phyloP scores from a whole-genome alignment of 2,113 vertebrate genomes.

The Vanacampus margaritifer region DNA sequence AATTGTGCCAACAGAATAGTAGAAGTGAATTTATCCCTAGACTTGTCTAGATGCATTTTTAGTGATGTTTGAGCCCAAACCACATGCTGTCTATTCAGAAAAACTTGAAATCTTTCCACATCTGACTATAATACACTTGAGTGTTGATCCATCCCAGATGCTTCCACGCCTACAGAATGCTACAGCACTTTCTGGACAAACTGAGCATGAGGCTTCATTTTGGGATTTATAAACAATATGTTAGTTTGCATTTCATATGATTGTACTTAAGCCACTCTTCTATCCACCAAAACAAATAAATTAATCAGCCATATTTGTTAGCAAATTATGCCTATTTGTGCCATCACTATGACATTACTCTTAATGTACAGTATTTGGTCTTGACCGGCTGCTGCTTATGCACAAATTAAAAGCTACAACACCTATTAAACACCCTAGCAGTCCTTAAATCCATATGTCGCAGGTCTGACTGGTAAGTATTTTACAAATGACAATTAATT shows the following conservation, averaged over 20 bases:
- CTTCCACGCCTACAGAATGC: background rate
- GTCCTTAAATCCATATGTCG: background rate
- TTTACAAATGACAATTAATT: background rate
- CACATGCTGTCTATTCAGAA: constrained; percentile 1
- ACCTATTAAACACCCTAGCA: background rate
- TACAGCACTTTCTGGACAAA: background rate
- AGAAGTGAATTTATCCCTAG: background rate
- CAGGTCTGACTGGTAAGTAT: background rate
- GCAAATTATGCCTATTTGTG: background rate
- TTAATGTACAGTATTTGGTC: background rate
- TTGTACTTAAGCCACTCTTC: background rate
- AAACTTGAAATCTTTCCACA: background rate
- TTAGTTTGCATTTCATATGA: background rate
- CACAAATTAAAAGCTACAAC: background rate
- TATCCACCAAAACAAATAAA: background rate
- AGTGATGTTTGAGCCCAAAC: background rate
- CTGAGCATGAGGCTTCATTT: background rate
- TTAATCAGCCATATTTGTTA: background rate
- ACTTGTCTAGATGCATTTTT: background rate
- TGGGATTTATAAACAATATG: background rate
- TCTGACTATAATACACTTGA: constrained; percentile 1
- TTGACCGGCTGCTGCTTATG: background rate
- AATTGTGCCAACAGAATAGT: background rate
- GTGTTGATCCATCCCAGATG: constrained; percentile 1
- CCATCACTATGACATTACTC: background rate